Evolutionary conservation across 2,888 invertebrate genomes (phyloP), one percentile per base, ranked within the genome.

Genomic region (Xylophagus ater): DNA sequence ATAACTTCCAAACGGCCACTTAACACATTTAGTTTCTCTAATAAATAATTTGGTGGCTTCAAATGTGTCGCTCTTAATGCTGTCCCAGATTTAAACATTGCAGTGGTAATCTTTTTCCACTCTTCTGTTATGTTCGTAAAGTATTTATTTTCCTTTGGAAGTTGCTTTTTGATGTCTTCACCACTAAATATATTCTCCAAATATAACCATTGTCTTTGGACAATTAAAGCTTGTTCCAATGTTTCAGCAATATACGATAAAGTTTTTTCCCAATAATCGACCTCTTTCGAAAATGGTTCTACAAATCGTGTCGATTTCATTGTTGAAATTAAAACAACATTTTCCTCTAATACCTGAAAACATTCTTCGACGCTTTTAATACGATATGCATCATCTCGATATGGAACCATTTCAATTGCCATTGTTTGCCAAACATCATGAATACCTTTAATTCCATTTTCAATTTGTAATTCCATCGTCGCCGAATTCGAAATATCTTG

Each of bases 221-320:
- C 86, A 54, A 73, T 72, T n/a, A 89, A 67, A 14, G 81, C 71
- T 53, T 72, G 72, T 67, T 90, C 90, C 29, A 89, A 69, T 35
- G 81, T 80, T 62, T 90, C 90, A 43, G 80, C 74, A 7, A 90
- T 76, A 44, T 80, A 79, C 3, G 87, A 83, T 41, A 92, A 65
- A 1, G 81, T 76, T 51, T 82, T 76, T 61, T 90, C 90, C 88
- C 89, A 89, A 55, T 78, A 76, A 55, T 89, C 85, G 1, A 89
- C 87, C 56, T 82, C 77, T 54, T 75, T 73, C 28, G 79, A 76
- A 58, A 92, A 92, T 0, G 89, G 86, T 55, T 87, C 85, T 1
- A 88, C 87, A 62, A 81, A 85, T 54, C 79, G 74, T 0, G 88
- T 88, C 1, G 87, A 79, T 60, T 90, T 90, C 84, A 90, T 88